Base-by-base conservation (phyloP, 1,140 invertebrate species). In the Palaemon carinicauda region DNA sequence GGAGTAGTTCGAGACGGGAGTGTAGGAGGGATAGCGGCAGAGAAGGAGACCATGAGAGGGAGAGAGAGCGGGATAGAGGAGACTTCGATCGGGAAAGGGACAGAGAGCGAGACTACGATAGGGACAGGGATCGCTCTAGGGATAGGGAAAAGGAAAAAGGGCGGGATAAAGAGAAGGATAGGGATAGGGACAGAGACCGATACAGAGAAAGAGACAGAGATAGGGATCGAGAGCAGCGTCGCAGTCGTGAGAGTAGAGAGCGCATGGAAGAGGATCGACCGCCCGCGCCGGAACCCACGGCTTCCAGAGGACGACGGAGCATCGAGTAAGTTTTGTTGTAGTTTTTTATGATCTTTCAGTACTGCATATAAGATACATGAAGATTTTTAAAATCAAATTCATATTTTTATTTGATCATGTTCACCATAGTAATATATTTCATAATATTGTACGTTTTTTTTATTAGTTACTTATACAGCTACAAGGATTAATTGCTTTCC, bases 171-270 rank as follows among this genome's bases (percentile, higher is more conserved):
- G 74, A 78, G 31, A 29, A 73, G n/a, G 82, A 83, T 14, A 41
- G 90, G 80, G 81, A 90, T 91, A 15, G 92, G 91, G 7, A 90
- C 90, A 84, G 93, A 91, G 83, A 91, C 91, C 80, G 93, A 92
- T 88, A 90, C 91, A 33, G 88, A 84, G 89, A 89, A 27, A 88
- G 89, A 56, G 90, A 91, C n/a, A 90, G 92, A 88, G 90, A 92
- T n/a, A 88, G 82, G 33, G 82, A 84, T 10, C 24, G 82, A 24
- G 71, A 84, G 24, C 73, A 74, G n/a, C 73, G 92, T 77, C 90
- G 91, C 21, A 91, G 93, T 82, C 91, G 89, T 77, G 80, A 91
- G 5, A 88, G 91, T 82, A 91, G 89, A 77, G 80, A 91, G 7
- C 88, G 91, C 19, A 89, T 90, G 33, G 89, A 91, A 88, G 52